Conservation (phyloP, 2,797 vertebrate genomes). For the Cyclopterus lumpus region DNA sequence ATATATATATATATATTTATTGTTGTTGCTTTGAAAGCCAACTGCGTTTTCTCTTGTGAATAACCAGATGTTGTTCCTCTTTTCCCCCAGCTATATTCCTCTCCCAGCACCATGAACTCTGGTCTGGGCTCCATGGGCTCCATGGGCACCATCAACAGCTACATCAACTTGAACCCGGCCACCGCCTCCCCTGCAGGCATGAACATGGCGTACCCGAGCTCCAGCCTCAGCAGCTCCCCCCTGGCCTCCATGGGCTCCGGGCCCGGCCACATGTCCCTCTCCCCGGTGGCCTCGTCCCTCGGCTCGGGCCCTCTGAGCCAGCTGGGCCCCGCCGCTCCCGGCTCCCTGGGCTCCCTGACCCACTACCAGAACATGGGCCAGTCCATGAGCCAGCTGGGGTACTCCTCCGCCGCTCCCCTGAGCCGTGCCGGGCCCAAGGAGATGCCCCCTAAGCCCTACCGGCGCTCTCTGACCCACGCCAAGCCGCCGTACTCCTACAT, state of each 20-base stretch:
- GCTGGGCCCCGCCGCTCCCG: conserved; percentile 73
- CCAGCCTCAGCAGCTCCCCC: conserved; percentile 78
- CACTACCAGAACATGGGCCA: conserved; percentile 87
- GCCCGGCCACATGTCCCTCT: conserved; percentile 83
- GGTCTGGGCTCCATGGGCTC: conserved; percentile 82
- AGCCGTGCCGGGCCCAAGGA: conserved; percentile 83
- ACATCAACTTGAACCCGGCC: conserved; percentile 90
- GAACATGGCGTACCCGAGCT: conserved; percentile 86
- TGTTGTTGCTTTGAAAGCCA: not conserved
- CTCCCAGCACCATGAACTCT: conserved; percentile 86
- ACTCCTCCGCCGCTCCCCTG: conserved; percentile 74
- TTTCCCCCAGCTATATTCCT: conserved; percentile 87
- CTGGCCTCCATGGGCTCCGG: conserved; percentile 78
- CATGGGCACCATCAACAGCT: conserved; percentile 88
- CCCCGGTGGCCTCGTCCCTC: conserved; percentile 81
- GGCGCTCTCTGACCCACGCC: conserved; percentile 90
- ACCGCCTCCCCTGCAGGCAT: conserved; percentile 82
- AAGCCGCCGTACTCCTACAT: conserved; percentile 93
- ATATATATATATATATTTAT: not conserved
- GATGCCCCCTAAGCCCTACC: conserved; percentile 86
- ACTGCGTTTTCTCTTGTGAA: not conserved
- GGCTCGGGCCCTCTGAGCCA: conserved; percentile 80
- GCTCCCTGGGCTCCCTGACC: conserved; percentile 81
- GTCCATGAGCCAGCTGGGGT: conserved; percentile 84
- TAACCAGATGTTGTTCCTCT: conserved; percentile 36